Base-by-base conservation (phyloP, 1,140 invertebrate genomes). In the Yoshiicerus persimilis region DNA sequence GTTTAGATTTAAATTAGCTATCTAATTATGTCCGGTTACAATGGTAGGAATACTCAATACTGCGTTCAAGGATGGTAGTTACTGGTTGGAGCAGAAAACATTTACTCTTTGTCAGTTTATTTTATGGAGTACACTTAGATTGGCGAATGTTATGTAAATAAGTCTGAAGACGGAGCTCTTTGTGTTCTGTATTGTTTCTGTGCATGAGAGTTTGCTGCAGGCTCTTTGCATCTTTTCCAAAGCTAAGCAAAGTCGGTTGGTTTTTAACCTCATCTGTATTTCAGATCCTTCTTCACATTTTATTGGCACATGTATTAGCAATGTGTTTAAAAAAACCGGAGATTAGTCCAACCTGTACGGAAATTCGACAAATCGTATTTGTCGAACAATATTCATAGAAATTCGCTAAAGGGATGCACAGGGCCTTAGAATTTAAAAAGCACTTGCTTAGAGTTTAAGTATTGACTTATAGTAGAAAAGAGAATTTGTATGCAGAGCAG, bases 401-500 rank as follows among this genome's bases (percentile, higher is more conserved):
- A n/a, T n/a, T n/a, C n/a, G n/a, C n/a, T n/a, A n/a, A n/a, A n/a
- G n/a, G n/a, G n/a, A n/a, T n/a, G n/a, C n/a, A n/a, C n/a, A n/a
- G n/a, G n/a, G n/a, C n/a, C n/a, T n/a, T n/a, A n/a, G n/a, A n/a
- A n/a, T n/a, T n/a, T n/a, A n/a, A n/a, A n/a, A n/a, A n/a, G n/a
- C n/a, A n/a, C n/a, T n/a, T n/a, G n/a, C n/a, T n/a, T n/a, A n/a
- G n/a, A n/a, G n/a, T n/a, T n/a, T n/a, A n/a, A n/a, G 20, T 56
- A 56, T 56, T 56, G 5, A 56, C 47, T 56, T 2, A 56, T 56
- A n/a, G n/a, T 47, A 70, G 16, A 70, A 27, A 30, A 30, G 13
- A 23, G 66, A 25, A 80, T 80, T 80, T 80, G 75, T 80, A 80
- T 80, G 75, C 75, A 80, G 75, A 80, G 75, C 75, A 38, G 75